These are phyloP conservation scores for Dolichomitus sp. DNA, from an alignment of 2,888 invertebrate species.

Conservation along the genomic window DNA sequence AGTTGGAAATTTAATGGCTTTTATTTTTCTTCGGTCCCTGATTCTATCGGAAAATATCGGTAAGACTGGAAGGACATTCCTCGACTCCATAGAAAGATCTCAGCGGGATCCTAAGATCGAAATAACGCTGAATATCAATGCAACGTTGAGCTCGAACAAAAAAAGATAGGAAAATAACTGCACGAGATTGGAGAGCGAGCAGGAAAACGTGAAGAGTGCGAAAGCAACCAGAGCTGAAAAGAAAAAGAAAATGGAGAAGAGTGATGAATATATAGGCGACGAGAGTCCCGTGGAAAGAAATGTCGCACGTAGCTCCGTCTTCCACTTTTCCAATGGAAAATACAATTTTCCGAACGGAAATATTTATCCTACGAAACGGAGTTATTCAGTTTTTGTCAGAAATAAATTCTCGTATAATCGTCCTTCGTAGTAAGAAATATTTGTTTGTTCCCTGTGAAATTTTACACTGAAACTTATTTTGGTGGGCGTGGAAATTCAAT, in stretches of 20 bases:
- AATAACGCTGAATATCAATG: too few relatives aligned
- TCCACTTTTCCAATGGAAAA: neutral
- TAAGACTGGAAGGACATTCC: too few relatives aligned
- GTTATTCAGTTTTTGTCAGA: neutral
- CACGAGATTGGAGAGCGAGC: slow-evolving; percentile 7
- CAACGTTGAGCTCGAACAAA: too few relatives aligned
- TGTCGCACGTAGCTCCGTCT: neutral
- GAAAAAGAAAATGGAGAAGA: neutral
- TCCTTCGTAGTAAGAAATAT: neutral
- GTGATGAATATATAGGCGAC: neutral
- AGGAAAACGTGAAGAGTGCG: slow-evolving; percentile 26
- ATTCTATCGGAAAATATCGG: too few relatives aligned
- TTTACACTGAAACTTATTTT: neutral
- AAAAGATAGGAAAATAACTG: neutral
- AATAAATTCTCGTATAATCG: neutral
- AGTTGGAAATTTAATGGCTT: too few relatives aligned
- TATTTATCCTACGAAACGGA: neutral
- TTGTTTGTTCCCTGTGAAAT: neutral
- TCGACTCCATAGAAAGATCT: too few relatives aligned
- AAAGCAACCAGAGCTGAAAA: slow-evolving; percentile 12
- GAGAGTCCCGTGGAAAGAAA: slow-evolving; percentile 5
- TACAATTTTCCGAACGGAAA: slow-evolving; percentile 3
- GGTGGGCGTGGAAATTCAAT: neutral
- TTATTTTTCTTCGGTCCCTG: too few relatives aligned
- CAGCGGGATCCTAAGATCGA: too few relatives aligned